These are phyloP conservation scores for Hemiprocne comata DNA, from an alignment of 2,113 vertebrate species.

Conservation along the genomic window DNA sequence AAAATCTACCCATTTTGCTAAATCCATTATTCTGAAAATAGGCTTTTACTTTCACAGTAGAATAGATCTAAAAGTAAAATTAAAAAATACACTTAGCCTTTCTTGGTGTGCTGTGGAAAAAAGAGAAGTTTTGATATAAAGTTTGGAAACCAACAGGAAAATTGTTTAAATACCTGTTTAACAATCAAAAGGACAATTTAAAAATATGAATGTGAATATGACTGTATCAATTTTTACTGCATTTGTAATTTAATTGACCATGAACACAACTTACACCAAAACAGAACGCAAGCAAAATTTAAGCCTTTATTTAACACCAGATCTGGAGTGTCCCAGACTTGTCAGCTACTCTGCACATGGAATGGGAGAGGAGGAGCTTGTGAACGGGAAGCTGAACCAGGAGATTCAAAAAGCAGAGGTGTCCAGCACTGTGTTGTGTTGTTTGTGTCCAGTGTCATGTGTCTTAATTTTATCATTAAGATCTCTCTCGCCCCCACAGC, in stretches of 20 bases:
- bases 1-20: conserved; percentile 12
- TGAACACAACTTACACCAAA: not conserved
- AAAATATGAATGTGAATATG: not conserved
- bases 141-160: not conserved
- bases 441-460: not conserved
- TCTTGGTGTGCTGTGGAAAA: not conserved
- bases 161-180: not conserved
- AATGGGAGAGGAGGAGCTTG: not conserved
- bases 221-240: not conserved
- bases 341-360: not conserved
- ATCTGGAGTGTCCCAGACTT: not conserved
- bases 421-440: no score
- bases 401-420: not conserved
- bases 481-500: not conserved
- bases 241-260: not conserved
- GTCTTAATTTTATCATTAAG: not conserved
- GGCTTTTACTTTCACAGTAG: not conserved
- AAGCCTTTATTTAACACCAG: not conserved
- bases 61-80: not conserved
- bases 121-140: not conserved
- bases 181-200: not conserved
- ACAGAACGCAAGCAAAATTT: not conserved
- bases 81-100: not conserved
- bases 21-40: not conserved
- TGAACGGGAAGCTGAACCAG: not conserved